Evolutionary conservation across 2,113 vertebrate genomes (phyloP).

Genomic region (Oryctolagus cuniculus): DNA sequence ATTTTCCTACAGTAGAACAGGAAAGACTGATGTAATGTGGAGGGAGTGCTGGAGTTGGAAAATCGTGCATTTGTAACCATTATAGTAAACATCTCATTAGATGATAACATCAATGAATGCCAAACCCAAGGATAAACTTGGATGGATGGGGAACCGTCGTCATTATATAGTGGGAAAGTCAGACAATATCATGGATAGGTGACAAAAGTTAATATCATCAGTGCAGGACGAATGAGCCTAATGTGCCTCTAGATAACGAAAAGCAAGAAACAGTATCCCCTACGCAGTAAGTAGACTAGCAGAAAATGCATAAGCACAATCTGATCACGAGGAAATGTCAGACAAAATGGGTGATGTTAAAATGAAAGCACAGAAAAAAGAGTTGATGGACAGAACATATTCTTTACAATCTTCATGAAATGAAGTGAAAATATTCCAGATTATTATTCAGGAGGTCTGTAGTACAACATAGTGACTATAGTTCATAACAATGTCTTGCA

Average conservation of each 20-base stretch:
- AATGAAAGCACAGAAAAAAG: background rate
- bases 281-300: accelerated
- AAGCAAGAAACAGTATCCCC: background rate
- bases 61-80: background rate
- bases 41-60: background rate
- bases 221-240: background rate
- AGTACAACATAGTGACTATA: no score
- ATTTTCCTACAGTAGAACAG: background rate
- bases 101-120: background rate
- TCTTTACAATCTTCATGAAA: background rate
- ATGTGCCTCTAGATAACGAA: background rate
- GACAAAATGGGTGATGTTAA: background rate
- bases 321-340: background rate
- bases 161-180: background rate
- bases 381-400: background rate
- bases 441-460: background rate
- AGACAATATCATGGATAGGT: background rate
- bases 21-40: background rate
- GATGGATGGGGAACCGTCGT: background rate
- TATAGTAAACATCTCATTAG: background rate
- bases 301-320: background rate
- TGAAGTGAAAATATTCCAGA: background rate
- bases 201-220: background rate
- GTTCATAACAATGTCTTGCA: background rate
- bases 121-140: background rate